Base-by-base conservation (phyloP, 2,888 invertebrate genomes). In the Caenorhabditis imperialis region DNA sequence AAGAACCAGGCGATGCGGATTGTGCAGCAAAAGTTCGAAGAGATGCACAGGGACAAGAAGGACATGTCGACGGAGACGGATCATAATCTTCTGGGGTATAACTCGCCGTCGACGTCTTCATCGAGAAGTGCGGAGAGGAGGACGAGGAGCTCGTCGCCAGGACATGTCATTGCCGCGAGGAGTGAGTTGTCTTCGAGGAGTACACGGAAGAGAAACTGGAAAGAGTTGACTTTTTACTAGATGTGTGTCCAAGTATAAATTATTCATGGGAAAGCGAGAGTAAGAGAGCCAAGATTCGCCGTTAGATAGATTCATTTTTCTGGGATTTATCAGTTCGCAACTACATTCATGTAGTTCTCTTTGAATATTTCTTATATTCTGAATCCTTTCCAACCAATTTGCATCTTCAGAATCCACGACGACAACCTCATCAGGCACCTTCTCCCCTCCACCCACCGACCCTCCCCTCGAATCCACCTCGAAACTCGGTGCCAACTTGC, bases 1-100 rank as follows among this genome's bases (percentile, higher is more conserved):
- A 86, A 86, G 63, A 80, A 72, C 22, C 77, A 82, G 47, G 86
- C 86, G 6, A 83, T 87, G 72, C 71, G 81, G 48, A 81, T 86
- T 37, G 83, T 86, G 0, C 84, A 84, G 47, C 75, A 78, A 53
- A 81, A 79, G 62, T 77, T 82, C 44, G 78, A 79, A 37, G 77
- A 80, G 33, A 62, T 81, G 58, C 72, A 67, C 16, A 54, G 63
- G 30, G 69, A 70, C 23, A 61, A 65, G n/a, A 57, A 60, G 25
- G 80, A 80, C 37, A 73, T 80, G 44, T 70, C 69, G 12, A 81
- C 81, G 1, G 81, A 81, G 53, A 81, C 80, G 8, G 81, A 81
- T 37, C 60, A 54, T 10, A 33, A 27, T 37, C 33, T 65, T 22
- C 16, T 73, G 40, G 33, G 30, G 5, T 8, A 20, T 38, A 25